Conservation (phyloP, 2,113 vertebrate genomes). For the Colossoma macropomum region DNA sequence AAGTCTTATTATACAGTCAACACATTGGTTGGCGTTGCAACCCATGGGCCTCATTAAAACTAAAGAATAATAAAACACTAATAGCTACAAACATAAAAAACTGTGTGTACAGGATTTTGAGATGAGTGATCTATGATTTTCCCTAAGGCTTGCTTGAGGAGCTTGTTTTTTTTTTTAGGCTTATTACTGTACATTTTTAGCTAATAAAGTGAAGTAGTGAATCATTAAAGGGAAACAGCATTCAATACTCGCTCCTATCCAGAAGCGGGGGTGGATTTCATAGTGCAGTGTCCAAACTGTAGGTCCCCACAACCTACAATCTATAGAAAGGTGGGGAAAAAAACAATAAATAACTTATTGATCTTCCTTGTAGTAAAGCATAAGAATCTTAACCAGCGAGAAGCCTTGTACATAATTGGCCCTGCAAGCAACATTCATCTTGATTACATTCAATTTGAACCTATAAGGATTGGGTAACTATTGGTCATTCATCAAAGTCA, state of each 20-base stretch:
- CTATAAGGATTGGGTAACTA: constrained; percentile 72
- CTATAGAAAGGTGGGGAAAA: constrained; percentile 46
- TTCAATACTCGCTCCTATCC: constrained; percentile 45
- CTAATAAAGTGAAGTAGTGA: constrained; percentile 36
- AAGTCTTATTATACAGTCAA: background rate
- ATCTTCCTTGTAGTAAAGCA: constrained; percentile 67
- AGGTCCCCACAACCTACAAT: constrained; percentile 23
- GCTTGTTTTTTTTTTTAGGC: background rate
- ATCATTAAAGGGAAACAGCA: constrained; percentile 59
- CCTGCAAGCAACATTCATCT: constrained; percentile 72
- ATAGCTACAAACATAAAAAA: constrained; percentile 10
- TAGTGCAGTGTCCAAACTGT: constrained; percentile 41
- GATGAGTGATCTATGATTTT: constrained; percentile 16
- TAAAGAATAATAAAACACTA: background rate
- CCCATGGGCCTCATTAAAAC: background rate
- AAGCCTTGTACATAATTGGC: constrained; percentile 66
- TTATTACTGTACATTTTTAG: constrained; percentile 41
- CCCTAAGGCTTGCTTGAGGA: constrained; percentile 26
- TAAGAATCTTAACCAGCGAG: constrained; percentile 60
- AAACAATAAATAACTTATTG: constrained; percentile 75
- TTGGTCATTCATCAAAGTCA: constrained; percentile 73
- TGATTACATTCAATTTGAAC: constrained; percentile 75
- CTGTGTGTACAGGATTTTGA: constrained; percentile 25
- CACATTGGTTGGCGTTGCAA: background rate
- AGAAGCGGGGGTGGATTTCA: constrained; percentile 34